A percentile compares a stretch with the other conserved stretches of the same genome.
Evolutionary conservation across 2,888 invertebrate genomes (phyloP).

Genomic region (Tubulanus polymorphus): DNA sequence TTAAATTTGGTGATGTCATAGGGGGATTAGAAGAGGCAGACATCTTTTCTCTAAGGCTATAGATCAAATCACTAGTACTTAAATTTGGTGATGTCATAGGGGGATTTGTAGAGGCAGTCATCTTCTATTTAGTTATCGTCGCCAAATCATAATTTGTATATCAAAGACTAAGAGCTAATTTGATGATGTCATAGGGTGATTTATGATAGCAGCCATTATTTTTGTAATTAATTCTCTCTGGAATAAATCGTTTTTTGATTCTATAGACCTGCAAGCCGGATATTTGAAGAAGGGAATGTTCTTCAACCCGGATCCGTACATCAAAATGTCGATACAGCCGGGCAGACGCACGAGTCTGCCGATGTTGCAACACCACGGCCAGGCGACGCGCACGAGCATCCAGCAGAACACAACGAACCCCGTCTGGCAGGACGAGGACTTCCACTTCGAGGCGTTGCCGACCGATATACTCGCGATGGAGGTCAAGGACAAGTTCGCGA

Average conservation of each 20-base stretch:
- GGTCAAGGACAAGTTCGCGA: slow-evolving; percentile 56
- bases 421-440: slow-evolving; percentile 49
- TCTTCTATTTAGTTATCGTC: too few relatives aligned
- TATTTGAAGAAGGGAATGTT: slow-evolving; percentile 56
- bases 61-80: too few relatives aligned
- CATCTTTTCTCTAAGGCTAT: too few relatives aligned
- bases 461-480: slow-evolving; percentile 55
- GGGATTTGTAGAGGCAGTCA: too few relatives aligned
- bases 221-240: not conserved
- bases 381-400: slow-evolving; percentile 47
- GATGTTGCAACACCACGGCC: slow-evolving; percentile 46
- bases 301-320: slow-evolving; percentile 56
- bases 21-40: too few relatives aligned
- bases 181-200: too few relatives aligned
- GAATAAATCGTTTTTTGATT: not conserved
- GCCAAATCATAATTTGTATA: not conserved
- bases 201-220: too few relatives aligned
- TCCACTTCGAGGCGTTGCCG: slow-evolving; percentile 50
- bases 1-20: too few relatives aligned
- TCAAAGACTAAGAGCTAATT: not conserved
- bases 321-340: slow-evolving; percentile 54
- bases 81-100: too few relatives aligned
- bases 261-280: slow-evolving; percentile 51
- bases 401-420: slow-evolving; percentile 53
- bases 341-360: slow-evolving; percentile 30